Evolutionary conservation across 2,113 vertebrate genomes (phyloP).

Genomic region (Tetraodon nigroviridis): DNA sequence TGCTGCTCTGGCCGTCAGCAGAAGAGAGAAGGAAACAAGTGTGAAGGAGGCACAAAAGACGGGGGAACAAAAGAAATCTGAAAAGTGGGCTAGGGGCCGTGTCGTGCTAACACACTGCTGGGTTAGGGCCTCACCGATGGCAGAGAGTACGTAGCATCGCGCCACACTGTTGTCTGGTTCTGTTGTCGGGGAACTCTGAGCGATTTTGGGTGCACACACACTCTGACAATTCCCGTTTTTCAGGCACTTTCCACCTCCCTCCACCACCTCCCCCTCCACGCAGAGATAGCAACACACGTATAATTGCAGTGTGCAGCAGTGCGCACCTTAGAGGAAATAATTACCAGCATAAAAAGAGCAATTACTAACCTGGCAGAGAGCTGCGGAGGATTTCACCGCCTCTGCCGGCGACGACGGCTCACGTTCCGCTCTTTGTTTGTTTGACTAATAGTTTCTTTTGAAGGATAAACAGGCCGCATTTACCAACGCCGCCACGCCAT

Average conservation of each 20-base stretch:
- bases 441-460: conserved; percentile 74
- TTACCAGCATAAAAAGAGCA: conserved; percentile 81
- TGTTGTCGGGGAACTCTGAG: conserved; percentile 41
- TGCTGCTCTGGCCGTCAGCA: conserved; percentile 51
- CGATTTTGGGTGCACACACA: conserved; percentile 19
- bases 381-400: conserved; percentile 70
- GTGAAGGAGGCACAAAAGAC: conserved; percentile 11
- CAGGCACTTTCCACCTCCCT: conserved; percentile 56
- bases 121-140: conserved; percentile 27
- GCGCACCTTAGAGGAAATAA: conserved; percentile 80
- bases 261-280: conserved; percentile 59
- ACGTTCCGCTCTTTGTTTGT: conserved; percentile 70
- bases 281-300: conserved; percentile 67
- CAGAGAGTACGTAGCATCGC: conserved; percentile 12
- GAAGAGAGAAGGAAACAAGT: conserved; percentile 19
- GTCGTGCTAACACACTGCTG: conserved; percentile 38
- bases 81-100: conserved; percentile 42
- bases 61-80: conserved; percentile 34
- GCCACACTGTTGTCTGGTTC: conserved; percentile 41
- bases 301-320: conserved; percentile 80
- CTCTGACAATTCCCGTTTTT: conserved; percentile 27
- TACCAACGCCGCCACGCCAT: conserved; percentile 47
- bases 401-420: conserved; percentile 65
- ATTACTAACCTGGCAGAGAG: conserved; percentile 81
- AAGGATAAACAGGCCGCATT: conserved; percentile 67